These are phyloP conservation scores for Phrynocephalus guinanensis DNA, from an alignment of 2,797 vertebrate species.

Conservation along the genomic window DNA sequence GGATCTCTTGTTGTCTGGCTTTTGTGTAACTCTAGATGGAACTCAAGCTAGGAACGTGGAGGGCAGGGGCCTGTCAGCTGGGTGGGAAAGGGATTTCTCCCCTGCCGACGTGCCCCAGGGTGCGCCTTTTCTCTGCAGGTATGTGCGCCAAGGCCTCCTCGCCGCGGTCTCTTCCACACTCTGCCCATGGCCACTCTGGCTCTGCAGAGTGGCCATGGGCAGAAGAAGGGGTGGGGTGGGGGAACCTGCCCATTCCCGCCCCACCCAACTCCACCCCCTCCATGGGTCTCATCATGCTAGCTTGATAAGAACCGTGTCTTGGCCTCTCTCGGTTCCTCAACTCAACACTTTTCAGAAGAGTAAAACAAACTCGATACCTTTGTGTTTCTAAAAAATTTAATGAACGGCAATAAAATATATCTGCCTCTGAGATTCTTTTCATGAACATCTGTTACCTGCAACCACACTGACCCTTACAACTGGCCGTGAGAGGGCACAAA, in stretches of 20 bases:
- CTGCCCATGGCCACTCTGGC: neutral
- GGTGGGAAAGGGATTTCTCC: neutral
- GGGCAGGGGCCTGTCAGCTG: neutral
- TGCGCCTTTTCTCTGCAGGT: conserved; percentile 74
- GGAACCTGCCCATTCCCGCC: no score
- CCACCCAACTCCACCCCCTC: no score
- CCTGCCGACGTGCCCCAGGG: neutral
- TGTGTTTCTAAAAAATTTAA: conserved; percentile 4
- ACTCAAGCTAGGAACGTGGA: neutral
- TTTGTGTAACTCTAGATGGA: neutral
- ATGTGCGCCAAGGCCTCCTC: conserved; percentile 90
- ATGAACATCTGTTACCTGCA: neutral
- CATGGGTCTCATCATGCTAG: neutral
- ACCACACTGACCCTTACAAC: neutral
- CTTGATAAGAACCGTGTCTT: no score
- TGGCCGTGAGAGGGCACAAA: neutral
- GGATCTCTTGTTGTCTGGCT: neutral
- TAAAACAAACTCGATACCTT: neutral
- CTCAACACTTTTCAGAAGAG: no score
- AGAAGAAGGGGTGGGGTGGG: neutral
- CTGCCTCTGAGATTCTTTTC: neutral
- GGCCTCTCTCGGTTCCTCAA: no score
- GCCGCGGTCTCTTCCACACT: conserved; percentile 88
- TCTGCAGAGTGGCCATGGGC: neutral
- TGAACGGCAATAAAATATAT: neutral